Base-by-base conservation (phyloP, 2,113 vertebrate species). In the Larimichthys polyactis region DNA sequence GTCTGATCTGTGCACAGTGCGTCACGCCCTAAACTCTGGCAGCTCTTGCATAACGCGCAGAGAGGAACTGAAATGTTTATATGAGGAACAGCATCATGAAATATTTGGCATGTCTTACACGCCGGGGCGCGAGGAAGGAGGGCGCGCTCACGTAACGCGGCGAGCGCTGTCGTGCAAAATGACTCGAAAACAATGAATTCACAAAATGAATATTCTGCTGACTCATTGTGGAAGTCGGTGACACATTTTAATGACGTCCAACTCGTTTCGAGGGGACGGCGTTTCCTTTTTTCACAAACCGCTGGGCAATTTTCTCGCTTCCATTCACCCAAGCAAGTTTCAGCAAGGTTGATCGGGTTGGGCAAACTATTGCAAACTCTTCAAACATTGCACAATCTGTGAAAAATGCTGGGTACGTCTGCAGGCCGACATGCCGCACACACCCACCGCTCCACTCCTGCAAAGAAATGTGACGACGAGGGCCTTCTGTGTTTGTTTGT, bases 61-160 rank as follows among this genome's bases (percentile, higher is more conserved):
- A 86, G 82, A 86, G 82, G 83, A 93, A 90, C 79, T 70, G 22
- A 81, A 52, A 54, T 72, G 82, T 85, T 84, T 82, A 81, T 65
- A 59, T 64, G 67, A 73, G 64, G 70, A 86, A 73, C 57, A 17
- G 49, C 11, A 9, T 68, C 68, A 22, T 76, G 40, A 78, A 87
- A 81, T 68, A 55, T 66, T 75, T 78, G 48, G 46, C 78, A 22
- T 27, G 48, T 67, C 27, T 81, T 27, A 27, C 36, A 32, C 27
- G 19, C 40, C 29, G 20, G 11, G 11, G 20, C 32, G 27, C 3
- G 46, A 66, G 70, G 36, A 83, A 44, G 27, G 24, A 54, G 55
- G 82, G n/a, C 14, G 16, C 27, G 58, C 77, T 78, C 46, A 73
- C 67, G 75, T 60, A 78, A 78, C 20, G 1, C 46, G 7, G 36